These are phyloP conservation scores for Pteruthius melanotis DNA, from an alignment of 2,113 vertebrate genomes.

Conservation along the genomic window DNA sequence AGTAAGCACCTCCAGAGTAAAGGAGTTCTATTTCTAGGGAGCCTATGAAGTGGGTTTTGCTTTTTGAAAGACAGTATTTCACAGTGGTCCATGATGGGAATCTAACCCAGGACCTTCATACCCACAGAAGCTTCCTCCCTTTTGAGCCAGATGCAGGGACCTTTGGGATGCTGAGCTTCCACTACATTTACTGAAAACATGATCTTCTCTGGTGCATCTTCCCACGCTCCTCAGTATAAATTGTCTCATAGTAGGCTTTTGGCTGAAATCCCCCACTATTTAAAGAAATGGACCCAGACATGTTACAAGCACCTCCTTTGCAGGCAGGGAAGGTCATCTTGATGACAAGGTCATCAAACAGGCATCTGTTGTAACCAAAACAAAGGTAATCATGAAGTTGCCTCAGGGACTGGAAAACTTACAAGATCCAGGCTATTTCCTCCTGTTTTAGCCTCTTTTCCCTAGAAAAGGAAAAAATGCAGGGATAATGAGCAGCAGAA, in stretches of 20 bases:
- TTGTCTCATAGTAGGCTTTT: neutral
- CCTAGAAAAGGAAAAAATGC: neutral
- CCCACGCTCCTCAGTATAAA: fast-evolving
- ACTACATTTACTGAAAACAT: neutral
- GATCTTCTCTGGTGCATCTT: neutral
- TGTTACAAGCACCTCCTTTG: neutral
- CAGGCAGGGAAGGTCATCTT: neutral
- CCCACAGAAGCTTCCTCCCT: fast-evolving
- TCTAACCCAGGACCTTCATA: neutral
- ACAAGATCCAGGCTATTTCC: neutral
- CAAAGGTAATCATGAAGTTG: neutral
- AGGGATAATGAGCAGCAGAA: neutral
- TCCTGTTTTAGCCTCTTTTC: neutral
- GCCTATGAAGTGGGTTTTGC: neutral
- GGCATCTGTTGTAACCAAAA: neutral
- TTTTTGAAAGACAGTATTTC: neutral
- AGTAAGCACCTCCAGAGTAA: neutral
- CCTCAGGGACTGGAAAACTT: neutral
- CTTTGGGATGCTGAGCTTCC: neutral
- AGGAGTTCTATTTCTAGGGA: neutral
- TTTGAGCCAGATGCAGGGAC: neutral
- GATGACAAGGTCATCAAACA: neutral
- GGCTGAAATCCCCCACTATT: neutral
- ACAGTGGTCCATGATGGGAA: fast-evolving
- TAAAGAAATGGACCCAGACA: neutral